Evolutionary conservation across 1,140 invertebrate genomes (phyloP), one percentile per base, ranked within the genome.

Genomic region (Kradibia gibbosae): DNA sequence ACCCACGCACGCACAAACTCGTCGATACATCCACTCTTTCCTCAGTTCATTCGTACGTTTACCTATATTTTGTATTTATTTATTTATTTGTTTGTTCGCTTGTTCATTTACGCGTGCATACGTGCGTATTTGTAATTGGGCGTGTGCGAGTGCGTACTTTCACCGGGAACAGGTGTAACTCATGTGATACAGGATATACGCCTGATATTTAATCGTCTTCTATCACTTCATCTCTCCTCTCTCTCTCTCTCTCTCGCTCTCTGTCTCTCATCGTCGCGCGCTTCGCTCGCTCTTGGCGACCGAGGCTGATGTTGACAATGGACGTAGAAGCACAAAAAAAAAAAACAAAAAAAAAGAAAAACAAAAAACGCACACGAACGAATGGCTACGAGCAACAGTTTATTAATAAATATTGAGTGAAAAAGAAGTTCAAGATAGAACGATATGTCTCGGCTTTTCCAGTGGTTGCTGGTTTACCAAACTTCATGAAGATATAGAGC

Each of bases 381-480:
- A n/a, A 28, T 60, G 42, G 7, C 34, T 78, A 50, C 10, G 1
- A 65, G 34, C 3, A 65, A 48, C 48, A 67, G 11, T n/a, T 15
- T 25, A 62, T 60, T 60, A 78, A 67, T 67, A 50, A 76, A 3
- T 42, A n/a, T 57, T 45, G 39, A 65, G 36, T 70, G 71, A 39
- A 60, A 78, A 28, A 73, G 42, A n/a, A 67, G 25, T 25, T 78
- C 53, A 73, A 71, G 77, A 71, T 76, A 76, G 82, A 83, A 67
- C 45, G 78, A 80, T 80, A 42, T 83, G 57, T 83, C 65, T 86
- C 81, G 85, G 87, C 81, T 91, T 87, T 91, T 91, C 84, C 89
- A 91, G 90, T 91, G 89, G 87, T 91, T 82, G 89, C 89, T 83
- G 89, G 90, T 70, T 86, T 91, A 74, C 90, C 90, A 62, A 90